Conservation (phyloP, 2,797 vertebrate genomes). For the Cichlasoma orientale region DNA sequence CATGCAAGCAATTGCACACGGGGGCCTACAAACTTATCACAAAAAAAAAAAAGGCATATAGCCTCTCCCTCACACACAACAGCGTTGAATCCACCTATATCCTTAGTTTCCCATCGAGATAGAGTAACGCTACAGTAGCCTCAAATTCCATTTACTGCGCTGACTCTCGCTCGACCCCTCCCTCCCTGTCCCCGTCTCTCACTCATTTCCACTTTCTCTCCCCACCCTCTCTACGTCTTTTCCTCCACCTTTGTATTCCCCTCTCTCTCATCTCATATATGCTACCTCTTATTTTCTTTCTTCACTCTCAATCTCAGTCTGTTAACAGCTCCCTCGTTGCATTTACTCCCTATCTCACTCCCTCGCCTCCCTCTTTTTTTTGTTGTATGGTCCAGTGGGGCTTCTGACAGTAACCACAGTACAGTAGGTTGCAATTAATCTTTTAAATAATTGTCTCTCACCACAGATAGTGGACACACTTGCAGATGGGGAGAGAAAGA, state of each 20-base stretch:
- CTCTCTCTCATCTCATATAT: slow-evolving; percentile 4
- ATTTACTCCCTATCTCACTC: slow-evolving; percentile 32
- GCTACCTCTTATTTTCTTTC: slow-evolving; percentile 50
- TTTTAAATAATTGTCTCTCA: slow-evolving; percentile 65
- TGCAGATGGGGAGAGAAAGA: neutral
- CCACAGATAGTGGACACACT: slow-evolving; percentile 33
- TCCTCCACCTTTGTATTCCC: slow-evolving; percentile 31
- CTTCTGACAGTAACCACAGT: slow-evolving; percentile 67
- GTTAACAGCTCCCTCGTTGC: slow-evolving; percentile 59
- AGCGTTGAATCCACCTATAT: slow-evolving; percentile 58
- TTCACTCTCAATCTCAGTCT: slow-evolving; percentile 42
- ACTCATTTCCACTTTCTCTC: slow-evolving; percentile 37
- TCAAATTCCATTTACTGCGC: slow-evolving; percentile 73
- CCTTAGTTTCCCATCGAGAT: slow-evolving; percentile 68
- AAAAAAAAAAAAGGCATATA: slow-evolving; percentile 40
- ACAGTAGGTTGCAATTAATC: slow-evolving; percentile 74
- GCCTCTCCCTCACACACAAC: slow-evolving; percentile 44
- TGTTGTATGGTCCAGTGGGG: slow-evolving; percentile 41
- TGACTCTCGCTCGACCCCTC: slow-evolving; percentile 39
- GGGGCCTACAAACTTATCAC: slow-evolving; percentile 45
- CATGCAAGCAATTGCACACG: slow-evolving; percentile 24
- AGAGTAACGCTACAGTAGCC: slow-evolving; percentile 72
- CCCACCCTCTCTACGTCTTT: slow-evolving; percentile 14
- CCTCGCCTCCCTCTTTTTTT: slow-evolving; percentile 27
- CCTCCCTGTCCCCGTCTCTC: slow-evolving; percentile 31